Evolutionary conservation across 2,797 vertebrate genomes (phyloP).

Genomic region (Pseudochromis fuscus): DNA sequence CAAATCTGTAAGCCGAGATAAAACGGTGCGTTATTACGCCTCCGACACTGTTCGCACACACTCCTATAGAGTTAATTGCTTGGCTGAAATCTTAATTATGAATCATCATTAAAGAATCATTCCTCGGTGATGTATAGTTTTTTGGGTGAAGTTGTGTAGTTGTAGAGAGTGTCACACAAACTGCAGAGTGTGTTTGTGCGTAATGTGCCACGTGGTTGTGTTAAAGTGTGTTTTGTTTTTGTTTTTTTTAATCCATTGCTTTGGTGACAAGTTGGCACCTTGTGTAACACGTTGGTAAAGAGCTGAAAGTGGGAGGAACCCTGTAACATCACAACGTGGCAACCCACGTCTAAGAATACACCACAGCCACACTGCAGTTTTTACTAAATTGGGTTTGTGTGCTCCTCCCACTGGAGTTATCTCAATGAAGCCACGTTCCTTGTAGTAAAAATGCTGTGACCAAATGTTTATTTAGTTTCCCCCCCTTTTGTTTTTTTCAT

Average conservation of each 20-base stretch:
- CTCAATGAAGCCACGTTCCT: constrained; percentile 13
- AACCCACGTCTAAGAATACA: constrained; percentile 72
- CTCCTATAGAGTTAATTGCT: constrained; percentile 41
- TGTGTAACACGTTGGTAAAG: constrained; percentile 53
- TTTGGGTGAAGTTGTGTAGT: constrained; percentile 8
- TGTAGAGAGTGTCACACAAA: background rate
- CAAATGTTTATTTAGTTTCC: background rate
- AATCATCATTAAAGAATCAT: constrained; percentile 54
- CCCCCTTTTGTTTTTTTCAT: background rate
- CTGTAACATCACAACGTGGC: constrained; percentile 85
- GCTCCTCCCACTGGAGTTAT: constrained; percentile 40
- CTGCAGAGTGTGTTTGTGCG: too few relatives aligned
- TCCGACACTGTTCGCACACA: constrained; percentile 44
- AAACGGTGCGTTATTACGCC: constrained; percentile 22
- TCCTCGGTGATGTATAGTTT: constrained; percentile 3
- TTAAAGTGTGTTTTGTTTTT: background rate
- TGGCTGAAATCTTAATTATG: constrained; percentile 59
- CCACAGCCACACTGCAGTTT: constrained; percentile 42
- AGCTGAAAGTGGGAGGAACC: constrained; percentile 76
- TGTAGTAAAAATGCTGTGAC: background rate
- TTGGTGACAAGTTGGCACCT: constrained; percentile 63
- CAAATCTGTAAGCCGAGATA: constrained; percentile 12
- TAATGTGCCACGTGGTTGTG: constrained; percentile 28
- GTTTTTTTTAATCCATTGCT: background rate
- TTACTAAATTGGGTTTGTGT: constrained; percentile 37